These are phyloP conservation scores for Pristionchus fissidentatus DNA, from an alignment of 2,888 invertebrate species.

Conservation along the genomic window DNA sequence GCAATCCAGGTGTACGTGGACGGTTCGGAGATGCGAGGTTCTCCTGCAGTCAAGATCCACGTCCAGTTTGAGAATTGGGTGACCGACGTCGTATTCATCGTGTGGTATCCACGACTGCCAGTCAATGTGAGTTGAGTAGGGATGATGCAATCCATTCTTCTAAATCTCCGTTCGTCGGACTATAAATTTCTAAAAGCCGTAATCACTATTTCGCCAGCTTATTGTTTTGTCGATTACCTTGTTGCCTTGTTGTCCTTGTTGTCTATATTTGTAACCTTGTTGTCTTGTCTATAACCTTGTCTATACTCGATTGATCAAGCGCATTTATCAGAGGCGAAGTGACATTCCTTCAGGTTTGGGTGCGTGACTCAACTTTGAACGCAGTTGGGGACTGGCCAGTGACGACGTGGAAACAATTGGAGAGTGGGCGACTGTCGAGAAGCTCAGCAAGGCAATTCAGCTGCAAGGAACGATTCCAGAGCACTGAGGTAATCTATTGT, in stretches of 20 bases:
- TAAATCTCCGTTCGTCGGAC: no score
- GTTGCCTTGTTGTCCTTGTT: no score
- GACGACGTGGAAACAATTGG: conserved; percentile 65
- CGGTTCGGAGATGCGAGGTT: conserved; percentile 69
- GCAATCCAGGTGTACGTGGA: conserved; percentile 64
- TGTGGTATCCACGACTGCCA: conserved; percentile 72
- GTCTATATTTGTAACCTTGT: no score
- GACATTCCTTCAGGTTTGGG: conserved; percentile 52
- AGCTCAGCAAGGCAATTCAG: conserved; percentile 62
- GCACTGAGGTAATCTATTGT: conserved; percentile 60
- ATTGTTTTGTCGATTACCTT: no score
- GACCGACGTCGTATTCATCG: conserved; percentile 65
- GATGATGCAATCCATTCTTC: not conserved
- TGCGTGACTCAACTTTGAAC: conserved; percentile 56
- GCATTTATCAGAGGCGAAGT: no score
- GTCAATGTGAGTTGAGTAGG: conserved; percentile 53
- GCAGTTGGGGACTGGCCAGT: conserved; percentile 66
- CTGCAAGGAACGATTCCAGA: conserved; percentile 67
- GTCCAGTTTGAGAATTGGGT: conserved; percentile 65
- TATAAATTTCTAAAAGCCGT: no score
- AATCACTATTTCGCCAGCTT: no score
- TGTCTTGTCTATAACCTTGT: no score
- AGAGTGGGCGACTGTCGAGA: conserved; percentile 45
- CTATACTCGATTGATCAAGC: no score
- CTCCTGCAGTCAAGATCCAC: conserved; percentile 62